A percentile compares a stretch with the other conserved stretches of the same genome.
These are phyloP conservation scores for Dioctria linearis DNA, from an alignment of 2,888 invertebrate genomes.

Conservation along the genomic window DNA sequence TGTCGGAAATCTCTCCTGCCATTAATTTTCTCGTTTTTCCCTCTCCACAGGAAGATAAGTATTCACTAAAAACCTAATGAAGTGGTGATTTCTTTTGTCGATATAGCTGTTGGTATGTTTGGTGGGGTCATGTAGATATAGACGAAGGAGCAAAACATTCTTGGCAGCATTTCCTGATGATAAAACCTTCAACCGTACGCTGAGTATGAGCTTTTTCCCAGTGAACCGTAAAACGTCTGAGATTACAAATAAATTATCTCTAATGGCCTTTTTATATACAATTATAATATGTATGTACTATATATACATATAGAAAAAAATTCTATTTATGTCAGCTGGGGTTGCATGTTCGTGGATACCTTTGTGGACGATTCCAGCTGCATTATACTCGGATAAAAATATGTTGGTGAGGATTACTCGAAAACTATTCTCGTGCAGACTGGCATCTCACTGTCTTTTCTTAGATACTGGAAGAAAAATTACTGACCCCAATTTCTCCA, in stretches of 20 bases:
- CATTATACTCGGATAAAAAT: conserved; percentile 49
- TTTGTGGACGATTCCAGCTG: too few species aligned
- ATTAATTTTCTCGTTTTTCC: conserved; percentile 39
- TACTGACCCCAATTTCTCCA: conserved; percentile 51
- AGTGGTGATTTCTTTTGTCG: conserved; percentile 53
- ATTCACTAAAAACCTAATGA: conserved; percentile 53
- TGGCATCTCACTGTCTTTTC: conserved; percentile 22
- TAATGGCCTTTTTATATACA: conserved; percentile 63
- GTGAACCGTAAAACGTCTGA: conserved; percentile 64
- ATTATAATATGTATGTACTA: too few species aligned
- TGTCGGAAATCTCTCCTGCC: conserved; percentile 42
- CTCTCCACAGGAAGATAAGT: conserved; percentile 45
- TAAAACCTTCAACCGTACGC: conserved; percentile 42
- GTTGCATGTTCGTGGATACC: conserved; percentile 49
- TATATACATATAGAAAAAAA: conserved; percentile 18
- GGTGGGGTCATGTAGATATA: conserved; percentile 19
- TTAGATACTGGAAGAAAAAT: conserved; percentile 45
- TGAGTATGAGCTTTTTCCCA: conserved; percentile 45
- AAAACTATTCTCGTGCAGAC: conserved; percentile 45
- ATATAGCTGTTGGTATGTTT: conserved; percentile 48
- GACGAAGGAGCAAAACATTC: conserved; percentile 32
- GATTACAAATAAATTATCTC: conserved; percentile 71
- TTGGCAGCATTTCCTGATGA: conserved; percentile 44
- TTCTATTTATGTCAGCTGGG: conserved; percentile 44
- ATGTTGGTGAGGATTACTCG: conserved; percentile 46